Evolutionary conservation across 2,888 invertebrate species (phyloP).

Genomic region (Rhingia rostrata): DNA sequence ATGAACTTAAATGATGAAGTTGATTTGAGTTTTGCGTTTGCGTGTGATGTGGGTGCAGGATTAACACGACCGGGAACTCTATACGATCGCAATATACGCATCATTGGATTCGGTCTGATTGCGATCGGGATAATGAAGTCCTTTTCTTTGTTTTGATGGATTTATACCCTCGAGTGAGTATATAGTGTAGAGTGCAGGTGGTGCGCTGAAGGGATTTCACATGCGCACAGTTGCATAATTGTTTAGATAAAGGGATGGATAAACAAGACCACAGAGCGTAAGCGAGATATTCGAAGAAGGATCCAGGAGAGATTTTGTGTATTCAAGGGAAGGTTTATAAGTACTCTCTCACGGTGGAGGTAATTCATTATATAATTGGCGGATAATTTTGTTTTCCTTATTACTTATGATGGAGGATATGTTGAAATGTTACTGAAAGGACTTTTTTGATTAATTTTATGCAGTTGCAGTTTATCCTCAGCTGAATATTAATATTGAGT

Average conservation of each 20-base stretch:
- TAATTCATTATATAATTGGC: constrained; percentile 61
- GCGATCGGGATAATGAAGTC: constrained; percentile 54
- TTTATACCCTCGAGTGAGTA: constrained; percentile 1
- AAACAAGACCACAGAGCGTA: constrained; percentile 35
- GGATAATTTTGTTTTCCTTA: constrained; percentile 22
- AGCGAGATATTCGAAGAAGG: constrained; percentile 39
- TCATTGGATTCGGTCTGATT: constrained; percentile 47
- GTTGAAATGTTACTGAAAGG: too few relatives aligned
- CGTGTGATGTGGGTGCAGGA: constrained; percentile 73
- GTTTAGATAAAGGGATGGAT: constrained; percentile 35
- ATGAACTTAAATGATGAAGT: constrained; percentile 81
- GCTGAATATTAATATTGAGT: background rate
- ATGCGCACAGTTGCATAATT: constrained; percentile 57
- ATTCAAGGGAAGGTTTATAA: background rate
- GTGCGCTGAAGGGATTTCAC: constrained; percentile 21
- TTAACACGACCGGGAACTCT: constrained; percentile 44
- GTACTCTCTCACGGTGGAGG: constrained; percentile 35
- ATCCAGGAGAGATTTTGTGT: background rate
- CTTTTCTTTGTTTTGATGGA: constrained; percentile 54
- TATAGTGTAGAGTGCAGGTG: constrained; percentile 46
- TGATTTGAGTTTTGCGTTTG: constrained; percentile 70
- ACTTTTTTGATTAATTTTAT: background rate
- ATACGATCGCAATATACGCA: constrained; percentile 55
- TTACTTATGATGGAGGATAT: background rate
- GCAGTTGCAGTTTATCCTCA: background rate